phyloP scores from a whole-genome alignment of 2,888 invertebrate species.

The Drosophila rubida region DNA sequence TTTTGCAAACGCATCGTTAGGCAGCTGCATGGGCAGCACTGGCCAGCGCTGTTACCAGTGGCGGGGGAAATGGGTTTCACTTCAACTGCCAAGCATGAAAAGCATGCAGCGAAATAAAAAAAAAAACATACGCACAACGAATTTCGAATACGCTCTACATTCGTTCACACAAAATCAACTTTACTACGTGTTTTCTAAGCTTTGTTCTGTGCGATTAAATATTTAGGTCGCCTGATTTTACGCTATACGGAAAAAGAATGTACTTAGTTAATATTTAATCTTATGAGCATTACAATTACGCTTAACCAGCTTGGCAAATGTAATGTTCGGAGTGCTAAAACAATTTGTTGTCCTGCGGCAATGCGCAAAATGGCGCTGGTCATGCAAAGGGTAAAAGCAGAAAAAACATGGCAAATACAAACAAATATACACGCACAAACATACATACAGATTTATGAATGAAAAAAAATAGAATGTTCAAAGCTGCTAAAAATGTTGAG shows the following conservation, averaged over 20 bases:
- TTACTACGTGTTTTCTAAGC: neutral
- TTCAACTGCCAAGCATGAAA: conserved; percentile 1
- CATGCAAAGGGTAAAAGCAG: conserved; percentile 40
- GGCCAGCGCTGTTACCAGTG: conserved; percentile 3
- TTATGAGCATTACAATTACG: neutral
- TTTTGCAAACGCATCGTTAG: conserved; percentile 13
- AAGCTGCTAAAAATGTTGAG: conserved; percentile 56
- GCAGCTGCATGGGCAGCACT: conserved; percentile 43
- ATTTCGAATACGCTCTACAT: conserved; percentile 7
- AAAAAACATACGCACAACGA: neutral
- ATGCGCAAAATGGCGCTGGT: conserved; percentile 39
- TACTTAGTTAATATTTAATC: conserved; percentile 11
- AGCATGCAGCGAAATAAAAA: neutral
- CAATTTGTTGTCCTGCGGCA: conserved; percentile 52
- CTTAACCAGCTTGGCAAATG: conserved; percentile 2
- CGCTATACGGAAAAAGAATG: neutral
- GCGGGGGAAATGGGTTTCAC: neutral
- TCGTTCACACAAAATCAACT: neutral
- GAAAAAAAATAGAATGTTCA: conserved; percentile 57
- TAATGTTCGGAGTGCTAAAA: conserved; percentile 20
- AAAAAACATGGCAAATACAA: conserved; percentile 21
- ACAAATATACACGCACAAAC: conserved; percentile 20
- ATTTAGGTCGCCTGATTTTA: conserved; percentile 1
- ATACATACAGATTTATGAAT: conserved; percentile 36
- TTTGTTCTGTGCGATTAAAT: neutral